phyloP scores from a whole-genome alignment of 2,888 invertebrate genomes.

The Microctonus hyperodae region DNA sequence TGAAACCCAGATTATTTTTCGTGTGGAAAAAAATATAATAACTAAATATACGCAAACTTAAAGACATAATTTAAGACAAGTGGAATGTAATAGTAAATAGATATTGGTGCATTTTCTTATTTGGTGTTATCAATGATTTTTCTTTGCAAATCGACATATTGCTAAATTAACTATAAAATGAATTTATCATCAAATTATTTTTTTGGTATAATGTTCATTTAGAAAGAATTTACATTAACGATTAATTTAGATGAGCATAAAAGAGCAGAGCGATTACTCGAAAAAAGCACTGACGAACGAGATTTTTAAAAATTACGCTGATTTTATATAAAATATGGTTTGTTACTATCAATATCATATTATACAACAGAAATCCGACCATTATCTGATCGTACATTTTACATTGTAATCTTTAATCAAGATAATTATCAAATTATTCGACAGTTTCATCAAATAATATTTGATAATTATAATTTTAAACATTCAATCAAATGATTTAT shows the following conservation, averaged over 20 bases:
- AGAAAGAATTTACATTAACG: slow-evolving; percentile 1
- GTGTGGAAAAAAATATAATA: neutral
- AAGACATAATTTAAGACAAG: slow-evolving; percentile 37
- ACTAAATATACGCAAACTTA: neutral
- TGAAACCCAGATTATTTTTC: neutral
- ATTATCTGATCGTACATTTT: slow-evolving; percentile 5
- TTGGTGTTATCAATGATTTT: slow-evolving; percentile 23
- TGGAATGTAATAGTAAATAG: slow-evolving; percentile 37
- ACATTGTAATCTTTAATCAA: neutral
- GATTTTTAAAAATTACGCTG: neutral
- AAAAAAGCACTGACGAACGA: neutral
- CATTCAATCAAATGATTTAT: neutral
- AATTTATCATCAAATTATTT: neutral
- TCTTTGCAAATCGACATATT: slow-evolving; percentile 37
- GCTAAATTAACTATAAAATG: slow-evolving; percentile 3
- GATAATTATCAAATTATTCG: neutral
- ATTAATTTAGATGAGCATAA: neutral
- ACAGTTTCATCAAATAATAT: neutral
- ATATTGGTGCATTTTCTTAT: neutral
- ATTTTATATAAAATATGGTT: slow-evolving; percentile 28
- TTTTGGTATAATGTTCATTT: neutral
- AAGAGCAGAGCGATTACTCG: slow-evolving; percentile 10
- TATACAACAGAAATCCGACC: slow-evolving; percentile 3
- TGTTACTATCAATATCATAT: slow-evolving; percentile 20
- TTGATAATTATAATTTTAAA: neutral